Percentiles rank a stretch among this genome's conserved stretches.
These are phyloP conservation scores for Anaspis maculata DNA, from an alignment of 2,888 invertebrate genomes.

Conservation along the genomic window DNA sequence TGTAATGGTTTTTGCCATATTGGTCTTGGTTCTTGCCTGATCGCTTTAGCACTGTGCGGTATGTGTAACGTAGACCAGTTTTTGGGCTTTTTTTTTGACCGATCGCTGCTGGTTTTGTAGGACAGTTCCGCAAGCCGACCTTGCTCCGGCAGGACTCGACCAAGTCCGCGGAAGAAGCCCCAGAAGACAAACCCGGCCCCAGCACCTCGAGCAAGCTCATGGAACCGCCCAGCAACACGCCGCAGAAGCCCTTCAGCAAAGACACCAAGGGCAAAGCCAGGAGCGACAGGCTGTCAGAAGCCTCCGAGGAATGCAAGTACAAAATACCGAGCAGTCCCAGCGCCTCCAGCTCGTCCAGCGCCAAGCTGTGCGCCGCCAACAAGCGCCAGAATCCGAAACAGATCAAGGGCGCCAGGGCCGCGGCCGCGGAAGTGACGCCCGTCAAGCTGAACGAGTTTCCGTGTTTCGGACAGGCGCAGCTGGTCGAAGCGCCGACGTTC, in stretches of 20 bases:
- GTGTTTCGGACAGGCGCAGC: slow-evolving; percentile 44
- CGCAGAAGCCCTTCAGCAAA: no score
- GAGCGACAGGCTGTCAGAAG: no score
- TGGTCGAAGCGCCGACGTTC: slow-evolving; percentile 71
- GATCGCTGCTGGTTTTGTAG: slow-evolving; percentile 13
- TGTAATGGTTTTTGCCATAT: no score
- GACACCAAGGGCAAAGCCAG: no score
- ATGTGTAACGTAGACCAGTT: no score
- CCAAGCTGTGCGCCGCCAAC: slow-evolving; percentile 35
- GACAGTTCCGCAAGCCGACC: slow-evolving; percentile 31
- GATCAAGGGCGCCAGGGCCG: slow-evolving; percentile 17
- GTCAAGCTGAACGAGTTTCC: slow-evolving; percentile 43
- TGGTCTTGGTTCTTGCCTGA: no score
- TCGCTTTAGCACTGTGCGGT: no score
- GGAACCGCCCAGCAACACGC: background rate
- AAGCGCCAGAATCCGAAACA: slow-evolving; percentile 19
- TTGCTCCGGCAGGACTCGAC: slow-evolving; percentile 22
- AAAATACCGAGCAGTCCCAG: slow-evolving; percentile 41
- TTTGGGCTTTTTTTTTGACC: no score
- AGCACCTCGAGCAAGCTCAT: no score
- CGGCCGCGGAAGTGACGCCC: slow-evolving; percentile 29
- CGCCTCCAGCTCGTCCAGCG: slow-evolving; percentile 40
- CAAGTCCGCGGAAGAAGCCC: slow-evolving; percentile 4
- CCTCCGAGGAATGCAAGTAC: slow-evolving; percentile 36
- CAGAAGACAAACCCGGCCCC: slow-evolving; percentile 11